Conservation (phyloP, 2,888 invertebrate genomes). For the Strigamia maritima region DNA sequence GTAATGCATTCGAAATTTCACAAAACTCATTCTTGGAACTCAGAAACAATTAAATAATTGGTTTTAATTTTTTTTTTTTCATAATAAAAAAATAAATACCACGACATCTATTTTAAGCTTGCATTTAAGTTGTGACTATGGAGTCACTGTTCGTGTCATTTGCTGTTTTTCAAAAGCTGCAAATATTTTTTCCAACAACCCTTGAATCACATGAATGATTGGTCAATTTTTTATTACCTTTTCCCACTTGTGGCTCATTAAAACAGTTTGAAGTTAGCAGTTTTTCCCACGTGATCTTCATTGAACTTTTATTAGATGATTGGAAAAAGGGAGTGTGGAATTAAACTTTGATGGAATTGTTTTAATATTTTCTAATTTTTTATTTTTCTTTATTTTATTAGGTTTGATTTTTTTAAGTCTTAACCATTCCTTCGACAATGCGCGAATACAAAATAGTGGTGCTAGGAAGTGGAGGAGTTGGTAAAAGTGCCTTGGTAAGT, state of each 20-base stretch:
- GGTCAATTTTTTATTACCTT: neutral
- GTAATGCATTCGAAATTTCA: neutral
- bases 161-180: too few relatives aligned
- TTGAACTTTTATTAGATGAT: neutral
- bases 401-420: constrained; percentile 32
- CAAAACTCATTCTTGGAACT: neutral
- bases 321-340: neutral
- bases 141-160: too few relatives aligned
- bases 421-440: constrained; percentile 60
- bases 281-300: neutral
- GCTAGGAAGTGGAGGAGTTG: constrained; percentile 98
- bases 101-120: too few relatives aligned
- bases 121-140: too few relatives aligned
- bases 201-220: neutral
- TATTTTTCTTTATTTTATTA: neutral
- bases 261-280: neutral
- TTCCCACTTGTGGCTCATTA: constrained; percentile 12
- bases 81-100: too few relatives aligned
- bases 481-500: constrained; percentile 84
- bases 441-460: constrained; percentile 99
- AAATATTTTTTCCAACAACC: neutral
- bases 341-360: neutral
- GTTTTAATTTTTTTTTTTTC: too few relatives aligned
- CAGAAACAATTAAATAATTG: too few relatives aligned
- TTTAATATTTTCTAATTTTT: neutral